A percentile compares a stretch with the other conserved stretches of the same genome.
These are phyloP conservation scores for Phymastichus coffea DNA, from an alignment of 1,140 invertebrate genomes.

Conservation along the genomic window DNA sequence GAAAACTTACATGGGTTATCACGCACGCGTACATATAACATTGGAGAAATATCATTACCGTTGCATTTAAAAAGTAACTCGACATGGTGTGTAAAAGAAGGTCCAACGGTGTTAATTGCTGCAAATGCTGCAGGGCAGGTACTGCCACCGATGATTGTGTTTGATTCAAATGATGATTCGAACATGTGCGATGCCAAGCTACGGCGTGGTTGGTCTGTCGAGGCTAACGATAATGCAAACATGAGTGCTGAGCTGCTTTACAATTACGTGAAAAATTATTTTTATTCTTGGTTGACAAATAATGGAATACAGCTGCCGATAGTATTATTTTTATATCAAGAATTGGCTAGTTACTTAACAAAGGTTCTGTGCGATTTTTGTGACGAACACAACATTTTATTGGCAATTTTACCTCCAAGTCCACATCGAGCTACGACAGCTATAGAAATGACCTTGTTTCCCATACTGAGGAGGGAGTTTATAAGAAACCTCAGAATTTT, in stretches of 20 bases:
- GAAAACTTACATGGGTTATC: no score
- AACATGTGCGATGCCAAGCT: background rate
- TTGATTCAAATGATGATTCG: background rate
- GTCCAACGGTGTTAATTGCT: background rate
- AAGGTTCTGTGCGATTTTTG: background rate
- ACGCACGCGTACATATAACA: conserved; percentile 1
- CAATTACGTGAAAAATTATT: background rate
- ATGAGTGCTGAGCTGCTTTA: background rate
- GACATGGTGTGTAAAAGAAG: background rate
- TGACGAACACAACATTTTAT: background rate
- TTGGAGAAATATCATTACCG: background rate
- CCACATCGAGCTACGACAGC: no score
- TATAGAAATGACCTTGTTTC: no score
- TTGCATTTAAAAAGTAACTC: background rate
- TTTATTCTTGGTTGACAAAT: background rate
- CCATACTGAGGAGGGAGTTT: no score
- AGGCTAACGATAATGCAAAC: background rate
- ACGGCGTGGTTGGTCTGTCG: background rate
- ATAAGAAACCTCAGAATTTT: background rate
- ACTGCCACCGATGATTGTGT: background rate
- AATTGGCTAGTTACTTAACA: background rate
- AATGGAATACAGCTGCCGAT: background rate
- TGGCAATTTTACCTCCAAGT: background rate
- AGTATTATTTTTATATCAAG: background rate
- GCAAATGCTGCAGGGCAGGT: background rate